Base-by-base conservation (phyloP, 2,797 vertebrate genomes). In the Lepilemur ruficaudatus region DNA sequence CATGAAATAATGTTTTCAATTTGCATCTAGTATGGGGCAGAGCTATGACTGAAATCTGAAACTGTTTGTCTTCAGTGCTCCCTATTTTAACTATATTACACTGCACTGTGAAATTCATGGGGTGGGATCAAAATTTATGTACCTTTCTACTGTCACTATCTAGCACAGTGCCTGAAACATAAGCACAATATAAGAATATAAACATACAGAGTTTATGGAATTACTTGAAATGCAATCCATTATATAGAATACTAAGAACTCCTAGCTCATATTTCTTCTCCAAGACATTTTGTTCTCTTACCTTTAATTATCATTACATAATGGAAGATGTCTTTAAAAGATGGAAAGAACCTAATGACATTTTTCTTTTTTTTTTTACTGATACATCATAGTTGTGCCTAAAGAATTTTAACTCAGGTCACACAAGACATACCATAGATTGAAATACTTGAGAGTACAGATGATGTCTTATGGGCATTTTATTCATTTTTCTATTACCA, bases 401-500 rank as follows among this genome's bases (percentile, higher is more conserved):
- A 86, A 25, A 65, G 38, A 32, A 41, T 67, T 70, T 93, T 72
- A 81, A 89, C 20, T 67, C 13, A 85, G 5, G 4, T 30, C 32
- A 72, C 30, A 69, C 7, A 85, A 59, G 30, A 46, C 8, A n/a
- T 59, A 61, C 10, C 46, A 81, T 5, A 76, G 9, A 8, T 22
- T 63, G 22, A 81, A 85, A 17, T 50, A 67, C 20, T 73, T 65
- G 2, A 76, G 20, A 11, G 41, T 41, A 22, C 0, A 50, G 10
- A 76, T 32, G 48, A 23, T 78, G 10, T 92, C 52, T 87, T 86
- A 75, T 73, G 73, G 14, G 81, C 67, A 35, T 28, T 55, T 89
- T 93, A 93, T 87, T 91, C 61, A 94, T 65, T n/a, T 76, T 80
- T 93, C 63, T 70, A 82, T 43, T 17, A 28, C 73, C 25, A 63